Evolutionary conservation across 2,888 invertebrate genomes (phyloP).

Genomic region (Tribolium freemani): DNA sequence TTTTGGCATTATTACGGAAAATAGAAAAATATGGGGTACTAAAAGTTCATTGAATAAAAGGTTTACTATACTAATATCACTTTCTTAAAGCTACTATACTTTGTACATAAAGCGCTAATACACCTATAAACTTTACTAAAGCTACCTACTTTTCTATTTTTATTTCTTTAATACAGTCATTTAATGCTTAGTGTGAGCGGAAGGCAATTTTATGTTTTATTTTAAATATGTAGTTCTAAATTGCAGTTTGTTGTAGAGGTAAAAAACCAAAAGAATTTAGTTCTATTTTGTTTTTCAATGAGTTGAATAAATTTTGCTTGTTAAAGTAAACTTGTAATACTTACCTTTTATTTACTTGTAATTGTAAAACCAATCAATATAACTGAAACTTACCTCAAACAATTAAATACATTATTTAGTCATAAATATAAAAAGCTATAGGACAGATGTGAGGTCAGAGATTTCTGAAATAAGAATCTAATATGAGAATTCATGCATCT

Average conservation of each 20-base stretch:
- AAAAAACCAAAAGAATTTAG: no score
- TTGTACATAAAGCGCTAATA: neutral
- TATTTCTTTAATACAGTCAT: neutral
- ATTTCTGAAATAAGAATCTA: slow-evolving; percentile 13
- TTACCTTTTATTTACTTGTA: neutral
- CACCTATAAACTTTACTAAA: neutral
- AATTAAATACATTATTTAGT: neutral
- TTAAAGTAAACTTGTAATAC: no score
- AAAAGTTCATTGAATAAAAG: neutral
- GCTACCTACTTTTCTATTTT: neutral
- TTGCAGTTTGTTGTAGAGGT: no score
- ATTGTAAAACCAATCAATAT: no score
- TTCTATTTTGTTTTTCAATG: no score
- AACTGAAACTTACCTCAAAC: neutral
- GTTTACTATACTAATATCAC: neutral
- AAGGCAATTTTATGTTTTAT: no score
- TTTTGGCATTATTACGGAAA: neutral
- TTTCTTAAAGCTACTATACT: neutral
- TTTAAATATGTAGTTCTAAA: no score
- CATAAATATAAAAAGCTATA: neutral
- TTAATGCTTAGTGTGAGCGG: no score
- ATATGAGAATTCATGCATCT: slow-evolving; percentile 30
- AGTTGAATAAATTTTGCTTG: neutral
- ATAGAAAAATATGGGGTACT: neutral
- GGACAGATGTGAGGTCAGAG: neutral